Evolutionary conservation across 2,113 vertebrate genomes (phyloP), one percentile per base, ranked within the genome.

Genomic region (Pungitius pungitius): DNA sequence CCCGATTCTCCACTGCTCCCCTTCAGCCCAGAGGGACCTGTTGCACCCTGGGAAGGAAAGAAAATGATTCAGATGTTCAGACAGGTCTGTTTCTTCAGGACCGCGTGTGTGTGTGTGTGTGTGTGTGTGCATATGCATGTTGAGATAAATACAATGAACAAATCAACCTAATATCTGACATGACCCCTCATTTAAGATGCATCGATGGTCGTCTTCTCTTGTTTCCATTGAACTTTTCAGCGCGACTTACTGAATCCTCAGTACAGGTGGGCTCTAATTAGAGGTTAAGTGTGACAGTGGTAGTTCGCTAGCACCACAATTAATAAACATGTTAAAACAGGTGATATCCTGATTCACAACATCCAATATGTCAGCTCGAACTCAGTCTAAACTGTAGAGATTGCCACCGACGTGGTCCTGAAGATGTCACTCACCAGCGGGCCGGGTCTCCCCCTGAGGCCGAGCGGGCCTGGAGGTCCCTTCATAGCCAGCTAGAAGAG

Each of bases 391-490:
- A 62, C 22, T 62, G 39, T 6, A 7, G 8, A 15, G 14, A 8
- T 1, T 26, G 20, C 30, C 17, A 15, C 37, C 15, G 13, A 14
- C 24, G 15, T 47, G 17, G 37, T 58, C 26, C 14, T 45, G 17
- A 52, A 39, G 35, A 24, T 20, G 12, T 85, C 37, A 96, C 96
- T 88, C 77, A 99, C 97, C 95, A 99, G 83, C 0, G 96, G 97
- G 37, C 97, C 97, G 0, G 97, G 95, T 55, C 97, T 90, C 75
- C 97, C 97, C 0, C 95, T 96, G 9, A 99, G 95, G 9, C 97
- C 97, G 80, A 99, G 94, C 0, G 97, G 95, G 54, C 97, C 97
- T 0, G 95, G 95, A 0, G 97, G 96, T 55, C 97, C 97, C 80
- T 96, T 95, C 93, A 98, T 83, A 0, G 97, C 95, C 88, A 99